These are phyloP conservation scores for Tinamus major DNA, from an alignment of 2,797 vertebrate species.

Conservation along the genomic window DNA sequence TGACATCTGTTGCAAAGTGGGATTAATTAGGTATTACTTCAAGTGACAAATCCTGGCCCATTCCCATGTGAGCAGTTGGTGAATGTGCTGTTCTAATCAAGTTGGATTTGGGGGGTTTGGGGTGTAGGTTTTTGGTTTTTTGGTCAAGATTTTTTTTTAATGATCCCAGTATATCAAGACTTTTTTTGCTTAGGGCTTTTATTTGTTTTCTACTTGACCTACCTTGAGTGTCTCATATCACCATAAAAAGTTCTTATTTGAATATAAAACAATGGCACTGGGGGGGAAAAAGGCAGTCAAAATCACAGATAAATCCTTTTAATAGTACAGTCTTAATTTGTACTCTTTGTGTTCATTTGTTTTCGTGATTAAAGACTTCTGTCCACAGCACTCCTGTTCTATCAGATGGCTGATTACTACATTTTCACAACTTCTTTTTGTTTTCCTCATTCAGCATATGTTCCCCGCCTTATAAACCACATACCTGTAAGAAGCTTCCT, in stretches of 20 bases:
- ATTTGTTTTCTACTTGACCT: conserved; percentile 7
- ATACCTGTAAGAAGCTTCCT: conserved; percentile 35
- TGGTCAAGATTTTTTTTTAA: conserved; percentile 71
- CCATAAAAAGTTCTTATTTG: background rate
- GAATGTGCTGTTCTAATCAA: conserved; percentile 72
- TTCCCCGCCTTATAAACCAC: conserved; percentile 15
- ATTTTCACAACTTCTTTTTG: conserved; percentile 33
- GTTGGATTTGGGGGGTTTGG: background rate
- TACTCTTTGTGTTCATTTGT: background rate
- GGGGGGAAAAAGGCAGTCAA: background rate
- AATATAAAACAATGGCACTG: background rate
- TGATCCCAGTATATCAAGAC: conserved; percentile 58
- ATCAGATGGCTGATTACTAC: background rate
- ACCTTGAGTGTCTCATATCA: background rate
- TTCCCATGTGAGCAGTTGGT: conserved; percentile 78
- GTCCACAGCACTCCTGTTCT: background rate
- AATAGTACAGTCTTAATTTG: background rate
- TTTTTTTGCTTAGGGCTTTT: conserved; percentile 65
- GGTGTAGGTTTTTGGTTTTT: conserved; percentile 12
- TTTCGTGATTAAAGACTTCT: background rate
- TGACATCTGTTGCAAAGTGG: conserved; percentile 75
- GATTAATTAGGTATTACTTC: conserved; percentile 77
- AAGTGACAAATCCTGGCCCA: conserved; percentile 74
- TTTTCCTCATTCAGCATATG: conserved; percentile 44
- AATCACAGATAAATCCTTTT: background rate